phyloP scores from a whole-genome alignment of 2,888 invertebrate species.

The Calliphora vomitoria region DNA sequence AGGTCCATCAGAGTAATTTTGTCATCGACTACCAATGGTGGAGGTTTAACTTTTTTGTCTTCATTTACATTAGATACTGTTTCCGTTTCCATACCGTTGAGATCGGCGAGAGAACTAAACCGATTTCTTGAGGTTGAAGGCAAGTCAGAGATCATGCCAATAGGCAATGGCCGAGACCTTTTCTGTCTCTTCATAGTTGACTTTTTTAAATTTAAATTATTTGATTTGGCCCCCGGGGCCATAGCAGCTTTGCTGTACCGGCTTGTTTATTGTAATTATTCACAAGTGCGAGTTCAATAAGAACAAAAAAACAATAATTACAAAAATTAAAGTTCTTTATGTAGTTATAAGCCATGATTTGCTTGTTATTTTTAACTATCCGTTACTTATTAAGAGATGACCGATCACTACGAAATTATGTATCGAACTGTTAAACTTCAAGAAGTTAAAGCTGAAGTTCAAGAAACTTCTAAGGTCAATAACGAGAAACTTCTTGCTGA shows the following conservation, averaged over 20 bases:
- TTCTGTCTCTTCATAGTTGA: slow-evolving; percentile 43
- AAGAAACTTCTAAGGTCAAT: no score
- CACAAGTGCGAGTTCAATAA: slow-evolving; percentile 31
- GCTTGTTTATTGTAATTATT: slow-evolving; percentile 15
- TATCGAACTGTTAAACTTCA: no score
- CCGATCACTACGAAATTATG: no score
- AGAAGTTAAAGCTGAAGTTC: no score
- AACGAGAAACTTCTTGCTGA: no score
- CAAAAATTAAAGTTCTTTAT: neutral
- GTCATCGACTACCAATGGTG: slow-evolving; percentile 24
- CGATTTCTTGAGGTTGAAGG: slow-evolving; percentile 36
- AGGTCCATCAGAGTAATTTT: slow-evolving; percentile 8
- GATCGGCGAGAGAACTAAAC: slow-evolving; percentile 40
- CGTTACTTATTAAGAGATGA: no score
- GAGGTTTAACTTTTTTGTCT: slow-evolving; percentile 35
- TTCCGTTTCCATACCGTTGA: slow-evolving; percentile 23
- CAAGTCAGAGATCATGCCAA: slow-evolving; percentile 20
- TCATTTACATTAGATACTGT: slow-evolving; percentile 7
- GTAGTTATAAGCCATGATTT: neutral
- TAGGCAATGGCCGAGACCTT: slow-evolving; percentile 15
- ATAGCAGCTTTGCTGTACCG: no score
- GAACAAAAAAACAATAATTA: neutral
- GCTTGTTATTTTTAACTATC: neutral
- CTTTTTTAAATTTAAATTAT: slow-evolving; percentile 19
- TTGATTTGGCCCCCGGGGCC: no score